phyloP scores from a whole-genome alignment of 2,888 invertebrate species.

The Nephrotoma guestfalica region DNA sequence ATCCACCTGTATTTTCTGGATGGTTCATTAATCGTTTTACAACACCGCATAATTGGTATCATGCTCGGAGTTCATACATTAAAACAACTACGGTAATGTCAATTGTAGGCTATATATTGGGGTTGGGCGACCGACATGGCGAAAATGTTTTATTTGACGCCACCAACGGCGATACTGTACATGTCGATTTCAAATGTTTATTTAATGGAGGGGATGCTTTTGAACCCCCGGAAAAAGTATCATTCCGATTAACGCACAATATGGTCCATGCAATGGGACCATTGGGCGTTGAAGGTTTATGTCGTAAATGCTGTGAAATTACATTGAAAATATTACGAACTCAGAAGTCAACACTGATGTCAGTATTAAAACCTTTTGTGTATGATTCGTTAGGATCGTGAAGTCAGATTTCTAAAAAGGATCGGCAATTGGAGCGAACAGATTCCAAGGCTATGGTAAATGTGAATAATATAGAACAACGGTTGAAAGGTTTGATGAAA shows the following conservation, averaged over 20 bases:
- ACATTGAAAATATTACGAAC: conserved; percentile 74
- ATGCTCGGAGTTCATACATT: conserved; percentile 78
- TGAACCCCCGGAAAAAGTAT: conserved; percentile 77
- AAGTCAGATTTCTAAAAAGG: conserved; percentile 27
- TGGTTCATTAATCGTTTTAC: conserved; percentile 86
- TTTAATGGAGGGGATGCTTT: conserved; percentile 81
- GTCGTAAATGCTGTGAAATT: conserved; percentile 76
- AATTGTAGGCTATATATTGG: conserved; percentile 45
- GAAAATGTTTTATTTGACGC: conserved; percentile 92
- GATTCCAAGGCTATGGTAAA: conserved; percentile 63
- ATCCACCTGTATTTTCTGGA: conserved; percentile 76
- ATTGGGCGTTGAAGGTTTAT: conserved; percentile 81
- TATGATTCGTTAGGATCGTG: conserved; percentile 89
- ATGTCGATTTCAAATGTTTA: conserved; percentile 96
- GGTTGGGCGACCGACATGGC: conserved; percentile 91
- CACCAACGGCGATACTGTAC: conserved; percentile 83
- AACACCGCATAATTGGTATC: conserved; percentile 85
- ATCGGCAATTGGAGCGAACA: conserved; percentile 33
- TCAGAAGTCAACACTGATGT: conserved; percentile 76
- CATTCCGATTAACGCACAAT: conserved; percentile 91
- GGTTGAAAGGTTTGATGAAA: conserved; percentile 65
- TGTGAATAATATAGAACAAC: conserved; percentile 67
- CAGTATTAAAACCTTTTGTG: conserved; percentile 82
- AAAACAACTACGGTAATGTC: conserved; percentile 95
- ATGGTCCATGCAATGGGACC: conserved; percentile 96